Conservation (phyloP, 2,888 invertebrate species). For the Mesoligia furuncula region DNA sequence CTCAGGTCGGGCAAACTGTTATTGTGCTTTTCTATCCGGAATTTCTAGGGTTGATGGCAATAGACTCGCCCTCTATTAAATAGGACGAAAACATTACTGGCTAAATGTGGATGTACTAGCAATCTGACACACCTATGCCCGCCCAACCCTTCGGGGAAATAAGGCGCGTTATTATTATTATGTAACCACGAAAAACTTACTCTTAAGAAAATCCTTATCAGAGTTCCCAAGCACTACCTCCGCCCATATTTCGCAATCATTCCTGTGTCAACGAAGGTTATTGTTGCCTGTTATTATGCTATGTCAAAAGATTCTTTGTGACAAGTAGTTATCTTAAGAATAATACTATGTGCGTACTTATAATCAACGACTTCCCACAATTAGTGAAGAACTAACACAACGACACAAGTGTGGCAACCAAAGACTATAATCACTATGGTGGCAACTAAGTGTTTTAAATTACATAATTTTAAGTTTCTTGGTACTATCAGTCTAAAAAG, state of each 20-base stretch:
- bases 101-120: not conserved
- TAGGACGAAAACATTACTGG: not conserved
- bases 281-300: slow-evolving; percentile 17
- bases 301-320: slow-evolving; percentile 55
- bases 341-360: slow-evolving; percentile 19
- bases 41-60: not conserved
- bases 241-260: slow-evolving; percentile 5
- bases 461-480: not conserved
- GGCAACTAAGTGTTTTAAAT: slow-evolving; percentile 24
- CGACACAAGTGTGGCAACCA: slow-evolving; percentile 10
- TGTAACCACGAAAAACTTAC: not conserved
- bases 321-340: slow-evolving; percentile 28
- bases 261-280: not conserved
- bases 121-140: too few relatives aligned
- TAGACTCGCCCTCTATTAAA: not conserved
- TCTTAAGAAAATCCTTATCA: not conserved
- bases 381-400: slow-evolving; percentile 35
- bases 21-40: not conserved
- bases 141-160: not conserved
- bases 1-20: not conserved
- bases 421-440: not conserved
- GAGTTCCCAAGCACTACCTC: not conserved
- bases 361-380: slow-evolving; percentile 55
- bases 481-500: too few relatives aligned
- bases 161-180: not conserved